These are phyloP conservation scores for Phoebastria nigripes DNA, from an alignment of 2,797 vertebrate genomes.

Conservation along the genomic window DNA sequence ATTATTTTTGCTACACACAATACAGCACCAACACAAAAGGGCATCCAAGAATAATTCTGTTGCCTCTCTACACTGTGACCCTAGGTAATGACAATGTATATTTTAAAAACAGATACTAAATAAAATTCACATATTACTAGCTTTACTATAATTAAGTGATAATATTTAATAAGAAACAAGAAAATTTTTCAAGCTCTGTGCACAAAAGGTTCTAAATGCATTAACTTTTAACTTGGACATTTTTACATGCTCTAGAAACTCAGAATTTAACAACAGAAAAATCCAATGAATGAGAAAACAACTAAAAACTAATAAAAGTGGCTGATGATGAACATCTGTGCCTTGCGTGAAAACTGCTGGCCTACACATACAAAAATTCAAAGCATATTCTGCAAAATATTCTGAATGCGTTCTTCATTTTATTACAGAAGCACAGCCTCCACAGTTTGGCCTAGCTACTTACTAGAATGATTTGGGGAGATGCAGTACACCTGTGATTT, in stretches of 20 bases:
- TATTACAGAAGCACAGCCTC: background rate
- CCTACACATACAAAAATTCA: background rate
- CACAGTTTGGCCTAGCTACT: background rate
- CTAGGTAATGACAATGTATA: background rate
- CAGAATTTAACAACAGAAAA: background rate
- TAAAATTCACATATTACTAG: background rate
- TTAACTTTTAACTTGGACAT: background rate
- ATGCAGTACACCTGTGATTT: background rate
- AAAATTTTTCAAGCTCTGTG: background rate
- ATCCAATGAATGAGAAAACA: background rate
- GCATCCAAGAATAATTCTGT: background rate
- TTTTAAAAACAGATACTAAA: background rate
- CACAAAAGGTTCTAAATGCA: background rate
- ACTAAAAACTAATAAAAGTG: background rate
- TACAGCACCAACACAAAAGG: background rate
- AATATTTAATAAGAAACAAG: background rate
- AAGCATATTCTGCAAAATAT: background rate
- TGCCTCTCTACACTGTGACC: background rate
- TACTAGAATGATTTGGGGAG: background rate
- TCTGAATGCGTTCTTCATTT: background rate
- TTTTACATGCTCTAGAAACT: background rate
- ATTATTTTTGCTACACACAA: background rate
- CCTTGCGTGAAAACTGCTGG: background rate
- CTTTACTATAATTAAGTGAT: background rate
- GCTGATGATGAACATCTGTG: conserved; percentile 19